A percentile compares a stretch with the other conserved stretches of the same genome.
Evolutionary conservation across 2,888 invertebrate species (phyloP).

Genomic region (Dicyrtoma fusca): DNA sequence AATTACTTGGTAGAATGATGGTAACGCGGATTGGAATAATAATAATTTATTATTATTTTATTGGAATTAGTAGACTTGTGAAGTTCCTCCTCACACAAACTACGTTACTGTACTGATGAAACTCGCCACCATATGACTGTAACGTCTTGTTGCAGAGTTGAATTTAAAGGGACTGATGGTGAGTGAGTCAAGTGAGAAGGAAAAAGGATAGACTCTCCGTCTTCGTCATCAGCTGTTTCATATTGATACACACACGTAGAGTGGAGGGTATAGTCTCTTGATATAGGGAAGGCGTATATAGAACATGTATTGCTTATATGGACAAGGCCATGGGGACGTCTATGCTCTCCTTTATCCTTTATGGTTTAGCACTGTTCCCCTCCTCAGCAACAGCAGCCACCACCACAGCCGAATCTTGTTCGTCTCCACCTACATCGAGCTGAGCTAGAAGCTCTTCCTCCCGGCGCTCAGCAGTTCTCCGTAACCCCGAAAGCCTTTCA

Average conservation of each 20-base stretch:
- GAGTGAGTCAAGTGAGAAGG: slow-evolving; percentile 4
- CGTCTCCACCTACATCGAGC: slow-evolving; percentile 36
- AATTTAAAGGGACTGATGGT: slow-evolving; percentile 33
- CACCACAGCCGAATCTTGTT: slow-evolving; percentile 21
- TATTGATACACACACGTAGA: slow-evolving; percentile 19
- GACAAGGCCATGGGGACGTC: slow-evolving; percentile 30
- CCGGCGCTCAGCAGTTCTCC: slow-evolving; percentile 34
- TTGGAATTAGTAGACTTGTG: slow-evolving; percentile 1
- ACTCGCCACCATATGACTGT: slow-evolving; percentile 25
- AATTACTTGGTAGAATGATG: background rate
- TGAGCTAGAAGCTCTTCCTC: slow-evolving; percentile 43
- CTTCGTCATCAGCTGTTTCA: slow-evolving; percentile 40
- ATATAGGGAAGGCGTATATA: too few species aligned
- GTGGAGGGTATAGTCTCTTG: too few species aligned
- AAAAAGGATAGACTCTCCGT: slow-evolving; percentile 27
- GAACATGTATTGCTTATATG: slow-evolving; percentile 1
- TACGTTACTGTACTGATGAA: background rate
- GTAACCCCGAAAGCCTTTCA: slow-evolving; percentile 33
- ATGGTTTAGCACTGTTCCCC: background rate
- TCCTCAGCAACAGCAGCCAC: slow-evolving; percentile 6
- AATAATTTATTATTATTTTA: background rate
- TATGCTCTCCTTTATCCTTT: slow-evolving; percentile 15
- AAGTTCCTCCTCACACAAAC: slow-evolving; percentile 1
- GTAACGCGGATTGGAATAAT: too few species aligned
- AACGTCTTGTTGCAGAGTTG: slow-evolving; percentile 12